Evolutionary conservation across 2,888 invertebrate species (phyloP).

Genomic region (Agrilus mali): DNA sequence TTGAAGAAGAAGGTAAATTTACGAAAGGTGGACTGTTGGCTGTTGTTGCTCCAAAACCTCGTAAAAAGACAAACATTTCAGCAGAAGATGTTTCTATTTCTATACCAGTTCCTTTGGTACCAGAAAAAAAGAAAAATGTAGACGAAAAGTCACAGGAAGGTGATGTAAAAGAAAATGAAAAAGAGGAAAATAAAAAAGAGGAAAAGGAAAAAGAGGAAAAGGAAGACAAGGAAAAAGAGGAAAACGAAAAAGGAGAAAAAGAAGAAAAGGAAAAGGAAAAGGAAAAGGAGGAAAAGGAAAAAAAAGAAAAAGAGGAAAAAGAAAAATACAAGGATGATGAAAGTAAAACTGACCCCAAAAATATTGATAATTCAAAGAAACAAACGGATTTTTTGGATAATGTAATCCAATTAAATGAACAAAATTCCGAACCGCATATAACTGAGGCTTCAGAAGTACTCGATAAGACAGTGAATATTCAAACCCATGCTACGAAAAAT

Average conservation of each 20-base stretch:
- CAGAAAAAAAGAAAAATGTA: conserved; percentile 5
- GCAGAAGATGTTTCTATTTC: not conserved
- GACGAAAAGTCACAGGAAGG: conserved; percentile 2
- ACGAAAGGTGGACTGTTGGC: conserved; percentile 2
- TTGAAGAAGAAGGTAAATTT: not conserved
- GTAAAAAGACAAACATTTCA: not conserved
- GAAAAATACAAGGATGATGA: not conserved
- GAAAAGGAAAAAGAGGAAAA: conserved; percentile 3
- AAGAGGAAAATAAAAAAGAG: conserved; percentile 3
- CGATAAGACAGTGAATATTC: too few species aligned
- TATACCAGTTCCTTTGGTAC: conserved; percentile 3
- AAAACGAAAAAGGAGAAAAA: conserved; percentile 1
- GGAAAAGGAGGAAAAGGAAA: not conserved
- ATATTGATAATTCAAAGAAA: too few species aligned
- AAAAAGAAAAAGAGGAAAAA: conserved; percentile 1
- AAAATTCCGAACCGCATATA: too few species aligned
- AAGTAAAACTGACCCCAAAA: too few species aligned
- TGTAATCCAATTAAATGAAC: too few species aligned
- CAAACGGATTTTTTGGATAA: too few species aligned
- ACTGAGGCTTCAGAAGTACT: too few species aligned
- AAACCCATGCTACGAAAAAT: not conserved
- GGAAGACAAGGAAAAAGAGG: conserved; percentile 3
- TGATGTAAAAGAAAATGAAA: conserved; percentile 1
- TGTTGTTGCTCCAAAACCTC: conserved; percentile 2
- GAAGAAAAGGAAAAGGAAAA: conserved; percentile 6